A percentile compares a stretch with the other conserved stretches of the same genome.
Conservation (phyloP, 1,140 invertebrate species). For the Drosophila malerkotliana region DNA sequence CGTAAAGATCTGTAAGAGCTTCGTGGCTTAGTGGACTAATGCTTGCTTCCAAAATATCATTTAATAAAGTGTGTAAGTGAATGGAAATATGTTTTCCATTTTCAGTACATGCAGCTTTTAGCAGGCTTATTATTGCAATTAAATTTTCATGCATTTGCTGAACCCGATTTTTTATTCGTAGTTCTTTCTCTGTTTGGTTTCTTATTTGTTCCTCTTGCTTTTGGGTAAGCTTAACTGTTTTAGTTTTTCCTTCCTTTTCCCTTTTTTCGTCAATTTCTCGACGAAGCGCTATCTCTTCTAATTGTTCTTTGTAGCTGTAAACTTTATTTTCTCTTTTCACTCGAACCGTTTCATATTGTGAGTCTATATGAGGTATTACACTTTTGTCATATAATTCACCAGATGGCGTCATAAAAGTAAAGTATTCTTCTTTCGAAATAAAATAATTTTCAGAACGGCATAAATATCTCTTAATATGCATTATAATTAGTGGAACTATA, state of each 20-base stretch:
- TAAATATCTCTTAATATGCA: conserved; percentile 85
- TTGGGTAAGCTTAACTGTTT: conserved; percentile 89
- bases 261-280: conserved; percentile 97
- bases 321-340: conserved; percentile 98
- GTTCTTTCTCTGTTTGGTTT: conserved; percentile 94
- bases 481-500: conserved; percentile 86
- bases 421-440: conserved; percentile 94
- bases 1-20: conserved; percentile 86
- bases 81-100: conserved; percentile 87
- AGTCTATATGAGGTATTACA: conserved; percentile 90
- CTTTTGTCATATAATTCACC: conserved; percentile 96
- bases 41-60: conserved; percentile 87
- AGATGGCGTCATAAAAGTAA: conserved; percentile 94
- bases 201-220: conserved; percentile 97
- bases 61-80: conserved; percentile 87
- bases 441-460: conserved; percentile 88
- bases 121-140: conserved; percentile 86
- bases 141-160: conserved; percentile 86
- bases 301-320: conserved; percentile 98
- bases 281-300: conserved; percentile 95
- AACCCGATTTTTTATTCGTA: conserved; percentile 87
- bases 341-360: conserved; percentile 87
- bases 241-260: conserved; percentile 92
- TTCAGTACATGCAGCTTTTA: conserved; percentile 87
- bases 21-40: conserved; percentile 89